Evolutionary conservation across 2,113 vertebrate genomes (phyloP), one percentile per base, ranked within the genome.

Genomic region (Lepus timidus): DNA sequence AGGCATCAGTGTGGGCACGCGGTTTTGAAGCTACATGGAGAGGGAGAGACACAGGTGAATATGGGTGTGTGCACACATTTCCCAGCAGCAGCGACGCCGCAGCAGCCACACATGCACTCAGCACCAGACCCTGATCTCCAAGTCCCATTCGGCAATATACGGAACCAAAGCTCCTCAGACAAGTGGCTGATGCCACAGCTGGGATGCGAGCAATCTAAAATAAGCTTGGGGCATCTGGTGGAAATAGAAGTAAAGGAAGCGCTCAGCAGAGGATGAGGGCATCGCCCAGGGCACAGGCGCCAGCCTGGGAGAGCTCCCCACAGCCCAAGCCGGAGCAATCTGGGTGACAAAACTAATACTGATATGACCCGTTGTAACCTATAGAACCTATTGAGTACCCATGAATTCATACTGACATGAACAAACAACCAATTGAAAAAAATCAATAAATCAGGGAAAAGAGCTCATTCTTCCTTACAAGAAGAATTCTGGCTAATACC

Each of bases 401-500:
- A 31, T 4, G 49, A 64, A 25, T 83, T 52, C 25, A 82, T 7
- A 39, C 13, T 17, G 58, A 86, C 36, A 61, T 44, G 81, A 52
- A 80, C 65, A 88, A 93, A 82, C 67, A 68, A 83, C 55, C 44
- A 44, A 44, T 2, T 73, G 55, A 52, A 90, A 76, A 79, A 44
- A 44, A 44, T 44, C 44, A 44, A 91, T 33, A 71, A 76, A 65
- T 61, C 65, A 87, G 61, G n/a, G 11, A n/a, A 61, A 96, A 82
- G 68, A 82, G n/a, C 65, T 70, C 68, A 51, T 79, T 76, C 29
- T 87, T 73, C 36, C 55, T 93, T 74, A 79, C 1, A 95, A 65
- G 44, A 84, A 87, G 51, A 85, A 90, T 88, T n/a, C 51, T 14
- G 58, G 31, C 51, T 85, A 92, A 85, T 62, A 79, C 51, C 74